Conservation (phyloP, 1,140 invertebrate species). For the Sitophilus oryzae region DNA sequence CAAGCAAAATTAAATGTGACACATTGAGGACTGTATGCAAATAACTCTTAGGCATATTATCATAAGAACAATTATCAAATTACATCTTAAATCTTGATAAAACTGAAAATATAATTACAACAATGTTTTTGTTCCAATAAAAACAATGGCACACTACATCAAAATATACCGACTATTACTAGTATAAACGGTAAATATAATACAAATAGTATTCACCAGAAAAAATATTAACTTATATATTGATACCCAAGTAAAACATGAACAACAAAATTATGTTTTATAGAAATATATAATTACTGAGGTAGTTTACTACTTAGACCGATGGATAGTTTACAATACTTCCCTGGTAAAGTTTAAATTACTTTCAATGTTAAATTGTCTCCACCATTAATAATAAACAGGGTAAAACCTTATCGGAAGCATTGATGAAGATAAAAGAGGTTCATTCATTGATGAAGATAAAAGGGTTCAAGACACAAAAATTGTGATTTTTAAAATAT, state of each 20-base stretch:
- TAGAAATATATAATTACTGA: constrained; percentile 46
- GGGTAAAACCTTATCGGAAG: too few relatives aligned
- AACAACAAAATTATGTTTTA: constrained; percentile 43
- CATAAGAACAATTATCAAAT: neutral
- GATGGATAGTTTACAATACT: constrained; percentile 38
- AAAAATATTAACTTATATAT: constrained; percentile 39
- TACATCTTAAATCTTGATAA: constrained; percentile 9
- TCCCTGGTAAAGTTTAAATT: constrained; percentile 16
- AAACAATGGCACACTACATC: constrained; percentile 44
- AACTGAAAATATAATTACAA: constrained; percentile 9
- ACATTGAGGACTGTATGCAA: neutral
- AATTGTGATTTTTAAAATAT: too few relatives aligned
- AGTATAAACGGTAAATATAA: constrained; percentile 33
- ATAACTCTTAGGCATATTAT: neutral
- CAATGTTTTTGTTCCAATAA: constrained; percentile 15
- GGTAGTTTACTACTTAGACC: constrained; percentile 46
- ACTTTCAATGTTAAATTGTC: constrained; percentile 1
- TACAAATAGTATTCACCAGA: constrained; percentile 44
- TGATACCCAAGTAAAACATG: constrained; percentile 44
- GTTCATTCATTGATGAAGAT: too few relatives aligned
- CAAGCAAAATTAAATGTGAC: neutral
- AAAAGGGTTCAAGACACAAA: too few relatives aligned
- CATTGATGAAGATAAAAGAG: too few relatives aligned
- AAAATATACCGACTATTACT: constrained; percentile 34
- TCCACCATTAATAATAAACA: too few relatives aligned